Evolutionary conservation across 92 coral and sea anemone genomes (phyloP), one percentile per base, ranked within the genome.

Genomic region (Hydrozoanthus gracilis): DNA sequence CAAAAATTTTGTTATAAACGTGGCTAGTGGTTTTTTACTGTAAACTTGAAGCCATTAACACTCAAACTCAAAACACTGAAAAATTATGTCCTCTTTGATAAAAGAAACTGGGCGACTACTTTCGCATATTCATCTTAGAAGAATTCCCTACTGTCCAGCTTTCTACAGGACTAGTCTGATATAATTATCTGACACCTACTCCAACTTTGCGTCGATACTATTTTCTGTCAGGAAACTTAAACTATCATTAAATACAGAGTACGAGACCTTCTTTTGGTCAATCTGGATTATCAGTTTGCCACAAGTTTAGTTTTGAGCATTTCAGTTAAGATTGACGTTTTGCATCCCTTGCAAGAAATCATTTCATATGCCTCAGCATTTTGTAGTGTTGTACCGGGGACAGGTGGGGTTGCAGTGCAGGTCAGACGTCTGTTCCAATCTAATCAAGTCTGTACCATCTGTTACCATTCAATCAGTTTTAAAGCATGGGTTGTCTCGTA

Each of bases 341-440:
- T 60, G 67, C 67, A 60, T 60, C 67, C 67, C n/a, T 60, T 2
- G 67, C 67, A 60, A 60, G 3, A 8, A 2, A 2, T 60, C 67
- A 60, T 60, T 60, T 60, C 67, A 60, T 60, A 4, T 60, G 67
- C 4, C 67, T 60, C 67, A 60, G 67, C 67, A 60, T 60, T 60
- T 2, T n/a, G 67, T 60, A 60, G 16, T 60, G 3, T 70, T 27
- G 44, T 10, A 6, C 46, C 10, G 46, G 9, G 72, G 12, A 4
- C 3, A 60, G 72, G 46, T 0, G 10, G 47, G 72, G 5, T 8
- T 4, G 4, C 67, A 2, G 67, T 60, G 4, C 3, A 60, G 46
- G 72, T 67, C 72, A n/a, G n/a, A n/a, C n/a, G n/a, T n/a, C n/a
- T 17, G 11, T 67, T 17, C 0, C 72, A 67, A 67, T 4, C 8